Base-by-base conservation (phyloP, 2,888 invertebrate genomes). In the Bembecia ichneumoniformis region DNA sequence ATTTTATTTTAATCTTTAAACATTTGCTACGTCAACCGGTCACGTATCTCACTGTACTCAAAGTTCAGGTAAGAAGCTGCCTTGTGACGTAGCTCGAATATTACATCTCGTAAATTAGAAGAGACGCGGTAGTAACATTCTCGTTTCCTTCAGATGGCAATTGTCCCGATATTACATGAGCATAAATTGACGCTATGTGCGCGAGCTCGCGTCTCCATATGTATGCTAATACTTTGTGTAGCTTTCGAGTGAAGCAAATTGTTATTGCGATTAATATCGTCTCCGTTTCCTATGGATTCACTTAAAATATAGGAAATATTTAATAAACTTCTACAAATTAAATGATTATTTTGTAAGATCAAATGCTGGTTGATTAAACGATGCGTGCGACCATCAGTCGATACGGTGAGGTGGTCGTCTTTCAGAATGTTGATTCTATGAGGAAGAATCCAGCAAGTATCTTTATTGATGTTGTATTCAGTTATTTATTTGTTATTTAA, bases 121-220 rank as follows among this genome's bases (percentile, higher is more conserved):
- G 62, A 63, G 64, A 63, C 64, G 66, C 57, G 59, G 63, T 58
- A 58, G 62, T 66, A 66, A 73, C 77, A 73, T 76, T 72, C 70
- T 72, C 73, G 68, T 74, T 74, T 66, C 65, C 73, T 71, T 71
- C 63, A 65, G 66, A 72, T 69, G 66, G 73, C 76, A 78, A 78
- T 77, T 73, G 76, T 79, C 77, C 71, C 68, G 71, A 81, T 82
- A 81, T 82, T 81, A 82, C 79, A 76, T 67, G 72, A 65, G 64
- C 71, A 76, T 82, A 79, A 80, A 79, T 77, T 75, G 66, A 67
- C 63, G 65, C 20, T 36, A 20, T 20, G 46, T 34, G n/a, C 20
- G 35, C 45, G 44, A 4, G 44, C 36, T 40, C 13, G 34, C 36
- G 17, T 35, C 57, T 58, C 58, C 56, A 63, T 63, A 68, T 64